Evolutionary conservation across 2,113 vertebrate species (phyloP), one percentile per base, ranked within the genome.

Genomic region (Chunga burmeisteri): DNA sequence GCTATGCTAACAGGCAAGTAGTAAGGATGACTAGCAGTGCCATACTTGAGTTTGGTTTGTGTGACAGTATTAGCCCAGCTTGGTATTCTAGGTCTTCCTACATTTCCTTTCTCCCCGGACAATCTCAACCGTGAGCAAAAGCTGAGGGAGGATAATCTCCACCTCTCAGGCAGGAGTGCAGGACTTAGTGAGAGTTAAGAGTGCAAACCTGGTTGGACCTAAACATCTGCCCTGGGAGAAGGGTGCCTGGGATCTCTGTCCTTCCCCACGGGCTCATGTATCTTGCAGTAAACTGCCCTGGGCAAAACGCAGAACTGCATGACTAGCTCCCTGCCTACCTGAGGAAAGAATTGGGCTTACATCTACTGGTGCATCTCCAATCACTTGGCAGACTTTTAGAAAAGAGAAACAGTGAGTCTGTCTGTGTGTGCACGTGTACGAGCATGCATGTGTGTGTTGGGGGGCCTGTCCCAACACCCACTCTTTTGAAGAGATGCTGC

Each of bases 231-330:
- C 12, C 13, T 13, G 19, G 27, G 56, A 20, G 49, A 83, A 63
- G 9, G 11, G 40, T 85, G 66, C 8, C 29, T 81, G 26, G 16
- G 13, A 6, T 90, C 10, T 22, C 44, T 75, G 32, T 18, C 23
- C 14, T 13, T 88, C 56, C 25, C 22, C 1, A 0, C 2, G 5
- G 23, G 29, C 26, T 92, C 47, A n/a, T 1, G 1, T 38, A 50
- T 25, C 25, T 63, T 62, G 25, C 20, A 38, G 12, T 74, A 56
- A 78, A 52, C 34, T 49, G 15, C 23, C 5, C n/a, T 50, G 22
- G 8, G 21, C 71, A 78, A 71, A 87, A 53, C 49, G 10, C 20
- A 88, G 75, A 86, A 42, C 74, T 80, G 44, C 47, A 68, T 1
- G 3, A 21, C 32, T 38, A 67, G 6, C 15, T 85, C 38, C 25